A percentile compares a stretch with the other conserved stretches of the same genome.
These are phyloP conservation scores for Dryococelus australis DNA, from an alignment of 2,888 invertebrate genomes.

Conservation along the genomic window DNA sequence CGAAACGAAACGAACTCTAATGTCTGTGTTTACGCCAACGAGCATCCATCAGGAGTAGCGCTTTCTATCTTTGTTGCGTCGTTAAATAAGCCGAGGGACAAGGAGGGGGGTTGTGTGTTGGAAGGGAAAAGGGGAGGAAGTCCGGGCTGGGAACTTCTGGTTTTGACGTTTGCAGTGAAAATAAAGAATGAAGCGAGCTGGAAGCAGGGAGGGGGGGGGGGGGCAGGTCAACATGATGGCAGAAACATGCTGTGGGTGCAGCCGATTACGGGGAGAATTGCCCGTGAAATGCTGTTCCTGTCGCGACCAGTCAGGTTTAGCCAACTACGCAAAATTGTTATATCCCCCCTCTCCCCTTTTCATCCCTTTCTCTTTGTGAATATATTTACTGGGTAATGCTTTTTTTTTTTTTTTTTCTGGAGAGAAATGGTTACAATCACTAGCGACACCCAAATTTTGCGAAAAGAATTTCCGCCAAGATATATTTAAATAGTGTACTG, in stretches of 20 bases:
- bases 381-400: no score
- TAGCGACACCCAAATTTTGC: no score
- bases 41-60: background rate
- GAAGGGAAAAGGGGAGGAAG: no score
- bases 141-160: background rate
- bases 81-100: background rate
- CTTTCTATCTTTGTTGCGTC: background rate
- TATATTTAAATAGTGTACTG: no score
- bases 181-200: background rate
- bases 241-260: background rate
- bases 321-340: no score
- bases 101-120: no score
- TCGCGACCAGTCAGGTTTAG: no score
- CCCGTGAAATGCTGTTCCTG: background rate
- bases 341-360: no score
- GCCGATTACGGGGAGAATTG: background rate
- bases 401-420: no score
- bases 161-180: constrained; percentile 1
- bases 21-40: background rate
- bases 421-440: no score
- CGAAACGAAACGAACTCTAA: background rate
- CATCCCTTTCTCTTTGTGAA: no score
- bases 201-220: background rate
- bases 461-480: no score
- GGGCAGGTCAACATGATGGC: background rate